Evolutionary conservation across 2,113 vertebrate genomes (phyloP).

Genomic region (Heterotis niloticus): DNA sequence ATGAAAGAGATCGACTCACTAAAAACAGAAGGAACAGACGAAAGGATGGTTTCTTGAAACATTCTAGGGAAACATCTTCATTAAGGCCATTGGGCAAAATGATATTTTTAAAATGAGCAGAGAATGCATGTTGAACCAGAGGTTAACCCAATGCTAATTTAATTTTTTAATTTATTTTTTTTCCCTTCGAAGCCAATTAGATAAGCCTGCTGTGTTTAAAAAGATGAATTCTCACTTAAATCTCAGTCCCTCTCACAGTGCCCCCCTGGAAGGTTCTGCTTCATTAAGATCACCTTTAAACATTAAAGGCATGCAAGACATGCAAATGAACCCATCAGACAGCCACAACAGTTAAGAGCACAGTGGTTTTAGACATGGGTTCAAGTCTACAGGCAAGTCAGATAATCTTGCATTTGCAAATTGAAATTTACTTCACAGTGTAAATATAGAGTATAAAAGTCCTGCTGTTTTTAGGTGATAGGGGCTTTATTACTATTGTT

Average conservation of each 20-base stretch:
- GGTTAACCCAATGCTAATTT: background rate
- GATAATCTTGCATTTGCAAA: background rate
- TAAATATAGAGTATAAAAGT: background rate
- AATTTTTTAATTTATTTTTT: background rate
- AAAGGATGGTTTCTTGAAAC: too few relatives aligned
- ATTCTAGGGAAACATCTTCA: too few relatives aligned
- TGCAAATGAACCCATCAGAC: slow-evolving; percentile 11
- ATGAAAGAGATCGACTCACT: too few relatives aligned
- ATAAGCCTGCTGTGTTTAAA: background rate
- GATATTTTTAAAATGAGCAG: too few relatives aligned
- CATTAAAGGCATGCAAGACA: background rate
- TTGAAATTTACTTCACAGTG: background rate
- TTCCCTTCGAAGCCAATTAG: too few relatives aligned
- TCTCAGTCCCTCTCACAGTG: background rate
- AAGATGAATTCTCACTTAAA: background rate
- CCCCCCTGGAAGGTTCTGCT: background rate
- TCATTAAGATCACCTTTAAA: slow-evolving; percentile 8
- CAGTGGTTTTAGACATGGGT: background rate
- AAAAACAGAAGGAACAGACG: too few relatives aligned
- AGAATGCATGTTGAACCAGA: too few relatives aligned
- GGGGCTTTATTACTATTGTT: background rate
- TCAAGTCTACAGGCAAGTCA: background rate
- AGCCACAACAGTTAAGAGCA: background rate
- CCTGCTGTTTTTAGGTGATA: background rate
- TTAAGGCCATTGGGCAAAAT: too few relatives aligned